These are phyloP conservation scores for Oryctolagus cuniculus DNA, from an alignment of 2,113 vertebrate species.

Conservation along the genomic window DNA sequence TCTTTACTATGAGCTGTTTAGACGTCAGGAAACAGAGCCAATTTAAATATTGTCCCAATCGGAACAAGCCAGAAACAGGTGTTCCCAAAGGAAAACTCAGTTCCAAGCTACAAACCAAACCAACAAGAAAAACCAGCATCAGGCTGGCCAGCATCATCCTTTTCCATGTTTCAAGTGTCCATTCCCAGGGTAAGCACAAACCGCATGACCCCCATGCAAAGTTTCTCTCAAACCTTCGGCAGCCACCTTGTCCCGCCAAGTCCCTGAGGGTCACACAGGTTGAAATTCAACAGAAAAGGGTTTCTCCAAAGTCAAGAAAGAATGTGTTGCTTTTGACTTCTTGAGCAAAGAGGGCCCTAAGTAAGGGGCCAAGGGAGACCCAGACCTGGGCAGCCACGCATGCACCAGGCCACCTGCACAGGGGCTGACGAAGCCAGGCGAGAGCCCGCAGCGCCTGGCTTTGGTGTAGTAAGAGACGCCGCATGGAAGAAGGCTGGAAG, in stretches of 20 bases:
- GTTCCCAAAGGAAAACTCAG: slow-evolving; percentile 38
- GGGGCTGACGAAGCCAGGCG: too few species aligned
- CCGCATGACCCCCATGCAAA: not conserved
- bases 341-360: not conserved
- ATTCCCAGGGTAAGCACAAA: not conserved
- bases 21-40: slow-evolving; percentile 61
- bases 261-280: not conserved
- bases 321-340: not conserved
- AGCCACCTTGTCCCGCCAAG: not conserved
- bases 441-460: too few species aligned
- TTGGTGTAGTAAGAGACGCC: too few species aligned
- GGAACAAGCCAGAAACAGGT: slow-evolving; percentile 62
- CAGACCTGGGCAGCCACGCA: too few species aligned
- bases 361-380: too few species aligned
- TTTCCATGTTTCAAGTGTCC: not conserved
- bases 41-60: slow-evolving; percentile 61
- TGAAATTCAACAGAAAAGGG: slow-evolving; percentile 42
- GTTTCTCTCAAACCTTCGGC: not conserved
- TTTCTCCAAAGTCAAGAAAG: slow-evolving; percentile 32
- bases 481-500: too few species aligned
- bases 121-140: not conserved
- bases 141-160: not conserved
- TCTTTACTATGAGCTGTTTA: slow-evolving; percentile 61
- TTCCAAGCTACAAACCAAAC: slow-evolving; percentile 37
- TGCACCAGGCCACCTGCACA: too few species aligned